phyloP scores from a whole-genome alignment of 1,140 invertebrate genomes.

The Schlechtendalia chinensis region DNA sequence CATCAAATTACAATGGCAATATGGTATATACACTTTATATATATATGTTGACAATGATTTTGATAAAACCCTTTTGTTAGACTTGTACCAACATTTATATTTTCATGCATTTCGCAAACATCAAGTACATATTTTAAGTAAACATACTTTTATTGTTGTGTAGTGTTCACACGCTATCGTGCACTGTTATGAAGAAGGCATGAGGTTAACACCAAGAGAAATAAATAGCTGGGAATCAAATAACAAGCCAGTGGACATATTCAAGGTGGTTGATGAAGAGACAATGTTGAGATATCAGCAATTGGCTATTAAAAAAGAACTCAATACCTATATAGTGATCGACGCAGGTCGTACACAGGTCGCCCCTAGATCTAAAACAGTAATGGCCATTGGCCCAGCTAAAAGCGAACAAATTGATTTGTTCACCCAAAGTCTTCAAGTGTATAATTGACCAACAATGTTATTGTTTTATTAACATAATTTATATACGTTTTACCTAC shows the following conservation, averaged over 20 bases:
- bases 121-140: neutral
- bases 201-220: slow-evolving; percentile 61
- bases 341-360: slow-evolving; percentile 91
- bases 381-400: slow-evolving; percentile 85
- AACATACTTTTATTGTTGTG: slow-evolving; percentile 5
- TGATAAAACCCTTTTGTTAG: no score
- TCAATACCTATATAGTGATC: slow-evolving; percentile 71
- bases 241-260: slow-evolving; percentile 76
- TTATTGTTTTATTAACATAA: no score
- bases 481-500: neutral
- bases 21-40: neutral
- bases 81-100: neutral
- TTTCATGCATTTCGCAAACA: neutral
- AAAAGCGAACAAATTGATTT: slow-evolving; percentile 69
- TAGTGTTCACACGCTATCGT: slow-evolving; percentile 82
- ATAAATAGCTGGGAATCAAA: slow-evolving; percentile 72
- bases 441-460: slow-evolving; percentile 66
- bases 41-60: neutral
- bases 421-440: slow-evolving; percentile 82
- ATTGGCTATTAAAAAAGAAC: slow-evolving; percentile 63
- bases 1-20: no score
- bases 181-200: slow-evolving; percentile 69
- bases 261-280: slow-evolving; percentile 63
- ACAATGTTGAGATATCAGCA: slow-evolving; percentile 61
- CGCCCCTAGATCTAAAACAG: slow-evolving; percentile 77